Percentiles rank a stretch among this genome's conserved stretches.
Evolutionary conservation across 2,888 invertebrate species (phyloP).

Genomic region (Cheilosia variabilis): DNA sequence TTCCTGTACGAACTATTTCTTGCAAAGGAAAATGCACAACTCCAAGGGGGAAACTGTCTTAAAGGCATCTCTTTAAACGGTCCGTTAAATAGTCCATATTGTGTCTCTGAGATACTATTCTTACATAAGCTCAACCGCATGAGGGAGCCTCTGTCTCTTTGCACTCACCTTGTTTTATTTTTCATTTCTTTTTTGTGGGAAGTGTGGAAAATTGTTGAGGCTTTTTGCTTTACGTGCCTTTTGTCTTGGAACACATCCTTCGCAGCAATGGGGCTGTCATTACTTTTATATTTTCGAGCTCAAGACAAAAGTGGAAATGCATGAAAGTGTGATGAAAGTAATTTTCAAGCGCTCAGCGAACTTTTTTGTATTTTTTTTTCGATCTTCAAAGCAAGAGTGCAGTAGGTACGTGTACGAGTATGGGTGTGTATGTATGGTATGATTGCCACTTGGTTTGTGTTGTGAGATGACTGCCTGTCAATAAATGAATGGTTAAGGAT

Average conservation of each 20-base stretch:
- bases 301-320: conserved; percentile 41
- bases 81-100: conserved; percentile 41
- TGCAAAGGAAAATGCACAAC: neutral
- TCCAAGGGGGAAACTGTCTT: conserved; percentile 21
- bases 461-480: conserved; percentile 62
- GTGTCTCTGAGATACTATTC: conserved; percentile 50
- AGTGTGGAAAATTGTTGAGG: conserved; percentile 18
- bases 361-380: conserved; percentile 6
- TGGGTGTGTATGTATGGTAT: conserved; percentile 1
- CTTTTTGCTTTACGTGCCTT: conserved; percentile 44
- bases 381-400: conserved; percentile 51
- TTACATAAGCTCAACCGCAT: conserved; percentile 44
- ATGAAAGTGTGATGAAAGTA: conserved; percentile 69
- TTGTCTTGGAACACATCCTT: conserved; percentile 29
- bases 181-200: conserved; percentile 12
- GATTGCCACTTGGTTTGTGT: conserved; percentile 56
- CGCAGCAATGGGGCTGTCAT: neutral
- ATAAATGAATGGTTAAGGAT: conserved; percentile 62
- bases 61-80: conserved; percentile 52
- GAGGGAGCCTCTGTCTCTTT: conserved; percentile 24
- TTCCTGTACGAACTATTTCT: conserved; percentile 57
- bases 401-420: conserved; percentile 7
- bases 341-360: conserved; percentile 56
- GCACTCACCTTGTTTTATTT: conserved; percentile 25
- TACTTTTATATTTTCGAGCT: conserved; percentile 20